Evolutionary conservation across 2,888 invertebrate genomes (phyloP).

Genomic region (Meliscaeva auricollis): DNA sequence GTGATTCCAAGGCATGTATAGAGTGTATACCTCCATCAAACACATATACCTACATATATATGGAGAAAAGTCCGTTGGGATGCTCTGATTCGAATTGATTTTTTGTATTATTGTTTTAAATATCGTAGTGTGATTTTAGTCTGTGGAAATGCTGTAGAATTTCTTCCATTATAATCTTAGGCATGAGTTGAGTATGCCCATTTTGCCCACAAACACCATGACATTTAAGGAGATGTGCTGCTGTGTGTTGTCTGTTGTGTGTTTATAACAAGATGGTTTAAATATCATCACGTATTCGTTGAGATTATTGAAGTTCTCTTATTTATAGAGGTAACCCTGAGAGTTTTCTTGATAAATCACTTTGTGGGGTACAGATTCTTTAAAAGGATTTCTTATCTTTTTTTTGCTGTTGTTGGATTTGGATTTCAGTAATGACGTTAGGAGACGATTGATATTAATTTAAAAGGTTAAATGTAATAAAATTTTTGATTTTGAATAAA

Average conservation of each 20-base stretch:
- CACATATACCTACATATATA: background rate
- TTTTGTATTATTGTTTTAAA: conserved; percentile 59
- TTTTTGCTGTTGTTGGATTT: background rate
- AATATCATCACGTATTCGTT: conserved; percentile 84
- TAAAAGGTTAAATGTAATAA: background rate
- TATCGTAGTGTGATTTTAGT: conserved; percentile 28
- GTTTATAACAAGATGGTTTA: conserved; percentile 60
- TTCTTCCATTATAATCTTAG: background rate
- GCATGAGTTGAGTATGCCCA: background rate
- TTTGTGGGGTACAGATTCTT: conserved; percentile 10
- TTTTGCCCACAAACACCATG: background rate
- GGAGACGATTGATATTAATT: conserved; percentile 19
- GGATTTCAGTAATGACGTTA: conserved; percentile 31
- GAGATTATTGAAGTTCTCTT: conserved; percentile 81
- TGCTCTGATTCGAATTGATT: conserved; percentile 82
- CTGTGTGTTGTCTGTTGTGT: too few species aligned
- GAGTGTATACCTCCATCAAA: background rate
- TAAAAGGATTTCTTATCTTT: conserved; percentile 14
- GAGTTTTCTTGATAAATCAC: conserved; percentile 31
- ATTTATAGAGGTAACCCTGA: conserved; percentile 51
- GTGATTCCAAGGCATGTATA: conserved; percentile 40
- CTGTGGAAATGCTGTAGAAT: conserved; percentile 32
- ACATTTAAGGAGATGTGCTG: background rate
- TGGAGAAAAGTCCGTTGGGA: conserved; percentile 82
- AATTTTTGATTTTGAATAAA: conserved; percentile 10